Percentiles rank a stretch among this genome's conserved stretches.
These are phyloP conservation scores for Nasonia vitripennis DNA, from an alignment of 1,140 invertebrate genomes.

Conservation along the genomic window DNA sequence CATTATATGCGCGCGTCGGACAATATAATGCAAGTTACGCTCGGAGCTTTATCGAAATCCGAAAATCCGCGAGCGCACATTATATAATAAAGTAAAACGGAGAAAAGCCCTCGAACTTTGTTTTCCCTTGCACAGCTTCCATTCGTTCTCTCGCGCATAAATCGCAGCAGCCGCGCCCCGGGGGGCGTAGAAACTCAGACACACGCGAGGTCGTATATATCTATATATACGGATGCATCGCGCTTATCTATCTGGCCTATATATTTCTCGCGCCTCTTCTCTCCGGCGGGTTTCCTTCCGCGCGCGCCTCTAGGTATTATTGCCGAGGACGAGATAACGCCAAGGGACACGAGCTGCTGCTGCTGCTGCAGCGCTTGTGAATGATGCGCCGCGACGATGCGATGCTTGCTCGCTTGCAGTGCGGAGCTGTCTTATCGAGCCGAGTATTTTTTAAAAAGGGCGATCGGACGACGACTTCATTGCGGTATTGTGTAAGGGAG, in stretches of 20 bases:
- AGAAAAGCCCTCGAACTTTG: too few species aligned
- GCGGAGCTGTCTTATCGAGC: not conserved
- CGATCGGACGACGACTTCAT: too few species aligned
- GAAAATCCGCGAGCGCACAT: too few species aligned
- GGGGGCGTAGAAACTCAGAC: too few species aligned
- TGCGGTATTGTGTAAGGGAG: not conserved
- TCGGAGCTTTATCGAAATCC: too few species aligned
- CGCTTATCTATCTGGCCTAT: conserved; percentile 18
- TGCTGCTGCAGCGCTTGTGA: not conserved
- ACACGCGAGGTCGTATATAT: not conserved
- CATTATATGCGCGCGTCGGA: too few species aligned
- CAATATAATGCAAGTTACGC: too few species aligned
- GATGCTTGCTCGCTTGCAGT: too few species aligned
- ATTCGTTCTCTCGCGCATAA: too few species aligned
- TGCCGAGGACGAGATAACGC: not conserved
- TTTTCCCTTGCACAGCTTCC: too few species aligned
- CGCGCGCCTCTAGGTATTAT: not conserved
- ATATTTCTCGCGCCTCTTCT: conserved; percentile 15
- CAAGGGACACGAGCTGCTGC: not conserved
- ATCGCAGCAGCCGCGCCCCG: too few species aligned
- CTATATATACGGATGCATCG: not conserved
- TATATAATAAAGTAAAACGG: too few species aligned
- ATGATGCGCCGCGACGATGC: not conserved
- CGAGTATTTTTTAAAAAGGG: not conserved
- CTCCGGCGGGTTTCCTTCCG: not conserved